Conservation (phyloP, 2,797 vertebrate genomes). For the Aselliscus stoliczkanus region DNA sequence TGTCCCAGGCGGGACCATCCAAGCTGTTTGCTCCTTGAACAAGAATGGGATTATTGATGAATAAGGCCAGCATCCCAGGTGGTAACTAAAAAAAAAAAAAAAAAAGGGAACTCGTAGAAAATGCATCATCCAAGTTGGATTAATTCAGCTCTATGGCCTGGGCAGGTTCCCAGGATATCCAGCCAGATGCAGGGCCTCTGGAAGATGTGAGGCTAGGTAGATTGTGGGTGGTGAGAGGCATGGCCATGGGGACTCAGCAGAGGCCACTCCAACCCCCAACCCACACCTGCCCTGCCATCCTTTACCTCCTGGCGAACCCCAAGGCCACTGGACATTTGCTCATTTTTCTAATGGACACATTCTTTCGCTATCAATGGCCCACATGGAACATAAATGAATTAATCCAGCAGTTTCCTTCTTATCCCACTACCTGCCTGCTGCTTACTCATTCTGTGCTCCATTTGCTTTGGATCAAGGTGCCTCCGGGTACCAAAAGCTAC, state of each 20-base stretch:
- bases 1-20: not conserved
- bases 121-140: not conserved
- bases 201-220: not conserved
- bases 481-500: not conserved
- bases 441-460: not conserved
- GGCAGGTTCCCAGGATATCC: not conserved
- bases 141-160: not conserved
- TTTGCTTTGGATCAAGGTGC: not conserved
- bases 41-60: not conserved
- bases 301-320: not conserved
- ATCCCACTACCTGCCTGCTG: not conserved
- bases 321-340: not conserved
- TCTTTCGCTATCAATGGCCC: not conserved
- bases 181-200: not conserved
- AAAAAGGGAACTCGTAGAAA: constrained; percentile 20
- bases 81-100: not conserved
- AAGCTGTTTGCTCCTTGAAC: not conserved
- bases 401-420: not conserved
- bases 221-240: not conserved
- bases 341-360: not conserved
- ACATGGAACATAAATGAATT: not conserved
- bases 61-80: not conserved
- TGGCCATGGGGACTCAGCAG: not conserved
- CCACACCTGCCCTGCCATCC: not conserved
- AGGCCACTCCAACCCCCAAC: not conserved